These are phyloP conservation scores for Autographa gamma DNA, from an alignment of 2,888 invertebrate genomes.

Conservation along the genomic window DNA sequence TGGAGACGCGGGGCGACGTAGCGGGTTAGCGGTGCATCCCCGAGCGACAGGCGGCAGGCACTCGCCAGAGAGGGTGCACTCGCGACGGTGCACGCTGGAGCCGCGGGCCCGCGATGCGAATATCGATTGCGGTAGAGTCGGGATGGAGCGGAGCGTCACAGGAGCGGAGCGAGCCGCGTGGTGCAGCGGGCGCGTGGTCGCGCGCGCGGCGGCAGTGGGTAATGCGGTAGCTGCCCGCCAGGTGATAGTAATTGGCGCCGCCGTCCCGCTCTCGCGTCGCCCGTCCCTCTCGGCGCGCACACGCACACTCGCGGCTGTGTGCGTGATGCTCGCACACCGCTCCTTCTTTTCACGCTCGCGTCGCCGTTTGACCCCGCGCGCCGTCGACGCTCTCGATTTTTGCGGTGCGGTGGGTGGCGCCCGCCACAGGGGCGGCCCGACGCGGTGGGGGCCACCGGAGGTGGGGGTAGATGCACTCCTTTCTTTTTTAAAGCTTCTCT, in stretches of 20 bases:
- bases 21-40: conserved; percentile 67
- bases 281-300: conserved; percentile 88
- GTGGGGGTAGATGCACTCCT: conserved; percentile 88
- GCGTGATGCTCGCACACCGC: conserved; percentile 83
- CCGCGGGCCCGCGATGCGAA: conserved; percentile 67
- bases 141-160: conserved; percentile 72
- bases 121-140: conserved; percentile 80
- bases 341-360: conserved; percentile 89
- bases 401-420: conserved; percentile 91
- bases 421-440: conserved; percentile 87
- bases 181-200: conserved; percentile 89
- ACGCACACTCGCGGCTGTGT: conserved; percentile 80
- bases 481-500: conserved; percentile 89
- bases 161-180: conserved; percentile 81
- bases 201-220: conserved; percentile 89
- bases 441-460: conserved; percentile 81
- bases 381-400: conserved; percentile 90
- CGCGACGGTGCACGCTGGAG: conserved; percentile 61
- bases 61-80: conserved; percentile 65
- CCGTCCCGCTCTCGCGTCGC: conserved; percentile 86
- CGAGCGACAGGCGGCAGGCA: conserved; percentile 60
- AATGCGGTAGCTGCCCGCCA: conserved; percentile 91
- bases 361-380: conserved; percentile 89
- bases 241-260: conserved; percentile 90
- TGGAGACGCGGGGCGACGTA: conserved; percentile 59